Conservation (phyloP, 2,113 vertebrate species). For the Rhadina sibilatrix region DNA sequence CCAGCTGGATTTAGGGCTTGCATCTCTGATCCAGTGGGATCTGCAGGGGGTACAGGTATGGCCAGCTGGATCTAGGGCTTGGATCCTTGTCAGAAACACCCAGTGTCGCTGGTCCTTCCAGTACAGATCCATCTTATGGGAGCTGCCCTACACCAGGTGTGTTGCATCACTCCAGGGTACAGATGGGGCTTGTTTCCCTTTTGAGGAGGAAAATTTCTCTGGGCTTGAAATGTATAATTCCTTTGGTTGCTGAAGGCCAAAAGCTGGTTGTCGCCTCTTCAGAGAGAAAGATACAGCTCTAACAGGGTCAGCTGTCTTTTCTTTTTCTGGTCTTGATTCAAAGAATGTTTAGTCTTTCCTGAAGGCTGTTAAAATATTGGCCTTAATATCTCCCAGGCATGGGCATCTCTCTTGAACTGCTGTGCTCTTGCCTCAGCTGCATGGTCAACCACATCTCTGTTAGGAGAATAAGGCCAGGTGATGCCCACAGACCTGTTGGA, state of each 20-base stretch:
- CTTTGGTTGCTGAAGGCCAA: not conserved
- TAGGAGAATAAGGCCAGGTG: fast-evolving
- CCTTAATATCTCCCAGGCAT: not conserved
- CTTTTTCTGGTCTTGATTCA: not conserved
- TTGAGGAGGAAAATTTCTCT: not conserved
- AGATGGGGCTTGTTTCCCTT: not conserved
- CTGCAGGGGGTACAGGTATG: not conserved
- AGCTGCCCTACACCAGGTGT: not conserved
- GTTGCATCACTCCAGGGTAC: fast-evolving
- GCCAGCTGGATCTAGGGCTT: not conserved
- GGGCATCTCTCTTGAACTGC: not conserved
- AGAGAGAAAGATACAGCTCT: not conserved
- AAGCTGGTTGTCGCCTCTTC: not conserved
- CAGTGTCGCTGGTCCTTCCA: not conserved
- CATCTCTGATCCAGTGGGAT: not conserved
- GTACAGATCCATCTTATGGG: not conserved
- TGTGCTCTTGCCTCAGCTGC: not conserved
- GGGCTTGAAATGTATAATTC: not conserved
- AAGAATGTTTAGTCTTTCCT: not conserved
- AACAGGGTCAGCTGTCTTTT: not conserved
- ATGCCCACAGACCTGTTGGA: not conserved
- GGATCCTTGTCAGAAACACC: not conserved
- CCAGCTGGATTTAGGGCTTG: not conserved
- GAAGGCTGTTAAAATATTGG: not conserved
- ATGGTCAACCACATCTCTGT: not conserved